These are phyloP conservation scores for Cremastinae sp. DNA, from an alignment of 2,888 invertebrate genomes.

Conservation along the genomic window DNA sequence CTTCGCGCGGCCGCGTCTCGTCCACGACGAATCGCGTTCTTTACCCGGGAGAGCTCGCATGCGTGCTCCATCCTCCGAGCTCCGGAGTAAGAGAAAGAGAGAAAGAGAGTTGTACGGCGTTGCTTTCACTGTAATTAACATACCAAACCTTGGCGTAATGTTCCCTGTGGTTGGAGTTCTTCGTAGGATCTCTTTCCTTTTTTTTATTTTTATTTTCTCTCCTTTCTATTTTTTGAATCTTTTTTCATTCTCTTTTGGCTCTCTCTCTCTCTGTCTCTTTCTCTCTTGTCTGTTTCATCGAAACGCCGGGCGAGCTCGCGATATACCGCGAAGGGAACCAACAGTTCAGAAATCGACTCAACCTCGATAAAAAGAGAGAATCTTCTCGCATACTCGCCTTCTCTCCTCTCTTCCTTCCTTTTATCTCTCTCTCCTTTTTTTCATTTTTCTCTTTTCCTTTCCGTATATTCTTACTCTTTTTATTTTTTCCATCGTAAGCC, in stretches of 20 bases:
- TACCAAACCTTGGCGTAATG: slow-evolving; percentile 76
- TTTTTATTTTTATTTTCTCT: not conserved
- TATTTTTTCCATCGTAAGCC: no score
- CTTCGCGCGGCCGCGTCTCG: slow-evolving; percentile 31
- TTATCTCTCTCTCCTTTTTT: not conserved
- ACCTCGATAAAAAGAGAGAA: slow-evolving; percentile 14
- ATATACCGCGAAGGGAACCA: not conserved
- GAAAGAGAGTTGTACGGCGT: slow-evolving; percentile 63
- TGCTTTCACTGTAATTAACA: slow-evolving; percentile 79
- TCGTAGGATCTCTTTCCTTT: slow-evolving; percentile 36
- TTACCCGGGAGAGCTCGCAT: slow-evolving; percentile 41
- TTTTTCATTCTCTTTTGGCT: no score
- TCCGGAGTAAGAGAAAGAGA: slow-evolving; percentile 51
- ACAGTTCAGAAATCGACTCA: slow-evolving; percentile 22
- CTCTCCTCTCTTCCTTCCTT: slow-evolving; percentile 39
- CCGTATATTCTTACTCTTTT: no score
- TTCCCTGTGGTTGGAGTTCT: slow-evolving; percentile 63
- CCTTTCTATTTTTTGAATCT: no score
- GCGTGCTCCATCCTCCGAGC: slow-evolving; percentile 29
- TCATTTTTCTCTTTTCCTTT: slow-evolving; percentile 9
- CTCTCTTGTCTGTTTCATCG: no score
- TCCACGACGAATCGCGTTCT: slow-evolving; percentile 63
- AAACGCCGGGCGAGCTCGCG: no score
- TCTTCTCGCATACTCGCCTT: slow-evolving; percentile 41
- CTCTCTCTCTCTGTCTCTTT: no score